Evolutionary conservation across 2,888 invertebrate genomes (phyloP).

Genomic region (Zaprionus obscuricornis): DNA sequence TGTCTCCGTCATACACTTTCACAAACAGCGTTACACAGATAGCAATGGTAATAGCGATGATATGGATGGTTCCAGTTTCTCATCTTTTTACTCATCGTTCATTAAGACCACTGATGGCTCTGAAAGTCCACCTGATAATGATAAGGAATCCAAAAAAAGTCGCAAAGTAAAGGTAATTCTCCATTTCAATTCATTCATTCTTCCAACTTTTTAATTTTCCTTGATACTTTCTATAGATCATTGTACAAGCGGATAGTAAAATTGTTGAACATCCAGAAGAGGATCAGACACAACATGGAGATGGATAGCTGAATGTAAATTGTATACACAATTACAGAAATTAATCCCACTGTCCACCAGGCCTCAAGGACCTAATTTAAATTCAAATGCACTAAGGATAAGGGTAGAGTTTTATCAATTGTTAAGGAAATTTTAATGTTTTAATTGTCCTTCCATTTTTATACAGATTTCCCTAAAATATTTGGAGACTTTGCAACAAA

Average conservation of each 20-base stretch:
- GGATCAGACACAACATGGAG: conserved; percentile 79
- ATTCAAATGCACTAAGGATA: too few species aligned
- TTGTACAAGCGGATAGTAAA: conserved; percentile 18
- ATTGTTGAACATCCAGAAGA: conserved; percentile 60
- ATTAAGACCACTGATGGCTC: conserved; percentile 86
- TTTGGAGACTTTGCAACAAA: too few species aligned
- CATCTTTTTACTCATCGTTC: conserved; percentile 89
- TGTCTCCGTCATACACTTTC: too few species aligned
- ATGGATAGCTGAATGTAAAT: conserved; percentile 51
- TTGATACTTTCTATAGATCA: background rate
- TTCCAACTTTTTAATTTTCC: conserved; percentile 15
- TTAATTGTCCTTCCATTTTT: too few species aligned
- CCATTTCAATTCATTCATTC: background rate
- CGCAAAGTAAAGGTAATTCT: conserved; percentile 69
- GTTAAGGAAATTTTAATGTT: too few species aligned
- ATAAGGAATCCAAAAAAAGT: conserved; percentile 74
- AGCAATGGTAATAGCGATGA: conserved; percentile 83
- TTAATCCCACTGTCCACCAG: background rate
- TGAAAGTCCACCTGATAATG: conserved; percentile 80
- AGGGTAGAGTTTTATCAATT: too few species aligned
- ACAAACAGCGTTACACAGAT: conserved; percentile 74
- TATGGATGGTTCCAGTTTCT: conserved; percentile 87
- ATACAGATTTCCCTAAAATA: too few species aligned
- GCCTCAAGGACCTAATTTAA: conserved; percentile 1
- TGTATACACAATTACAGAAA: too few species aligned